phyloP scores from a whole-genome alignment of 2,797 vertebrate genomes.

The Clarias fuscus region DNA sequence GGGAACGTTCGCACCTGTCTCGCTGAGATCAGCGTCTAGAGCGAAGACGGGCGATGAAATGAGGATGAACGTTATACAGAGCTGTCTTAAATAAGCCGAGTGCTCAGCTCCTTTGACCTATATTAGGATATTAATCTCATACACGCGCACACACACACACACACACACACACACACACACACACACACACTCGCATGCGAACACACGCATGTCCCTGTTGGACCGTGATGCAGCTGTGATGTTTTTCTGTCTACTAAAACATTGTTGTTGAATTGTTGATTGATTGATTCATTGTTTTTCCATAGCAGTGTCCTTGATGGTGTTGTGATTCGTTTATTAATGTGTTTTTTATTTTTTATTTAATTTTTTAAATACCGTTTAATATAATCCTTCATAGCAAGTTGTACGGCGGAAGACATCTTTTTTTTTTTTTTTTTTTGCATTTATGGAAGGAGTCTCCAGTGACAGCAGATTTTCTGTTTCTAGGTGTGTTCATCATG shows the following conservation, averaged over 20 bases:
- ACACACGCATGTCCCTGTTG: neutral
- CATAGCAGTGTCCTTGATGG: neutral
- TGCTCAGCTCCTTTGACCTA: conserved; percentile 56
- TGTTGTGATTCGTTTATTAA: neutral
- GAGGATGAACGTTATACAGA: conserved; percentile 5
- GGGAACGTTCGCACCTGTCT: conserved; percentile 18
- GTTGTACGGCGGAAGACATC: neutral
- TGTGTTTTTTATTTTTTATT: too few species aligned
- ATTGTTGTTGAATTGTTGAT: neutral
- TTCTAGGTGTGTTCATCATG: neutral
- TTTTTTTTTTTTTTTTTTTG: neutral
- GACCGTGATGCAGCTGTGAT: neutral
- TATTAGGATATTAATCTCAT: conserved; percentile 38
- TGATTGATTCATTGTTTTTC: neutral
- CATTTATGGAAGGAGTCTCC: neutral
- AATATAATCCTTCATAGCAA: neutral
- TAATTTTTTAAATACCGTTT: too few species aligned
- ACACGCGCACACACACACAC: neutral
- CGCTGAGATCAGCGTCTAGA: conserved; percentile 3
- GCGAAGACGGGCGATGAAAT: conserved; percentile 25
- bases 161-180: neutral
- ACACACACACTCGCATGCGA: neutral
- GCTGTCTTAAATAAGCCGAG: conserved; percentile 27
- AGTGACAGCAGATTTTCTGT: neutral
- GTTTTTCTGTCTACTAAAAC: neutral